Conservation (phyloP, 2,797 vertebrate genomes). For the Amazona ochrocephala region DNA sequence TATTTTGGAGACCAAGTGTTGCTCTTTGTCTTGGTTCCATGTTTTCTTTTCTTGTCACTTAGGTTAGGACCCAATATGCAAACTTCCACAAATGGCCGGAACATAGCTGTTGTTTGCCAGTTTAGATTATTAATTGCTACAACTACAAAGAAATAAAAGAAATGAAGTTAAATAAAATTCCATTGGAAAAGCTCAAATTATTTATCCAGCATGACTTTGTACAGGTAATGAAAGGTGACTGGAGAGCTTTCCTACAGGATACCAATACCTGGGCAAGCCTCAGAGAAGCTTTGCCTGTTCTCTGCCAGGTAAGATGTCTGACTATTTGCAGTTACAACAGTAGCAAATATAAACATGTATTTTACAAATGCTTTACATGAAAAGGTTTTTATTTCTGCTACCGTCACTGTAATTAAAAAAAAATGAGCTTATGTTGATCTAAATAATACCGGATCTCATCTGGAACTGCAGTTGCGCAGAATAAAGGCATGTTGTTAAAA, state of each 20-base stretch:
- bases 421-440: background rate
- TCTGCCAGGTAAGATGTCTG: background rate
- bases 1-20: constrained; percentile 99
- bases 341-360: background rate
- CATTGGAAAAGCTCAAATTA: background rate
- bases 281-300: background rate
- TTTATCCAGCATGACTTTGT: background rate
- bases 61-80: constrained; percentile 92
- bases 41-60: constrained; percentile 94
- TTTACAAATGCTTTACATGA: background rate
- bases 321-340: background rate
- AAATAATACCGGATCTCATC: background rate
- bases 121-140: constrained; percentile 90
- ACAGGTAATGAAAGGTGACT: background rate
- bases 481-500: background rate
- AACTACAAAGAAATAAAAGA: constrained; percentile 76
- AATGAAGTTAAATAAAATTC: background rate
- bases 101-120: constrained; percentile 97
- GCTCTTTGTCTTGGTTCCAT: constrained; percentile 98
- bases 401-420: background rate
- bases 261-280: background rate
- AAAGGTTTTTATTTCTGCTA: background rate
- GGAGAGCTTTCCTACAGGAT: background rate
- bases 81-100: constrained; percentile 97
- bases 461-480: background rate